Base-by-base conservation (phyloP, 2,888 invertebrate genomes). In the Parnassius orleans region DNA sequence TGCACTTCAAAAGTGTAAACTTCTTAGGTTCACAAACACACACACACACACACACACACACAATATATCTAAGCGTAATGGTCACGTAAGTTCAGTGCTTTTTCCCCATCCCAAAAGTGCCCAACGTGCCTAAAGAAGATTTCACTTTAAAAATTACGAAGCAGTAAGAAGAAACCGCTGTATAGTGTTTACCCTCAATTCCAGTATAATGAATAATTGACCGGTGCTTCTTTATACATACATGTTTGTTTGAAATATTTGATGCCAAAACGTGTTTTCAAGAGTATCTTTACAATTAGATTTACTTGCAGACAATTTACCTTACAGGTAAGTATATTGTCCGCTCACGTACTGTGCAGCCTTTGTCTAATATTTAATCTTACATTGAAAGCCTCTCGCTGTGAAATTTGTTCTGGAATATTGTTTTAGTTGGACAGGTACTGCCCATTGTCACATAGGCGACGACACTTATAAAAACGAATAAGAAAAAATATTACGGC, bases 351-450 rank as follows among this genome's bases (percentile, higher is more conserved):
- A 77, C 73, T 53, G 69, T 53, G 2, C 9, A 53, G 57, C 69
- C 71, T 76, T 83, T 81, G 79, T 83, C 74, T 70, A 69, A 66
- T 70, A 51, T 69, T 70, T 68, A 69, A 75, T 73, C 75, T 83
- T 76, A 72, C 74, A 80, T 80, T 78, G 71, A 81, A 80, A 79
- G 78, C 83, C 84, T 83, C 85, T 83, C 81, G 83, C 84, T 72
- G 80, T 75, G 84, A 83, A 86, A 89, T 87, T 85, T 73, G 75
- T 69, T 83, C 77, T 72, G 71, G 78, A 75, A 80, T 82, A 86
- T 89, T 90, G 87, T 90, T 81, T 87, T 82, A 83, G 74, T 76
- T 63, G 66, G 69, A 83, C 89, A 88, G 90, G 90, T 90, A 87
- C 72, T 64, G 67, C 74, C 79, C 74, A 77, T 83, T 85, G 78